Evolutionary conservation across 2,113 vertebrate genomes (phyloP), one percentile per base, ranked within the genome.

Genomic region (Motacilla tschutschensis): DNA sequence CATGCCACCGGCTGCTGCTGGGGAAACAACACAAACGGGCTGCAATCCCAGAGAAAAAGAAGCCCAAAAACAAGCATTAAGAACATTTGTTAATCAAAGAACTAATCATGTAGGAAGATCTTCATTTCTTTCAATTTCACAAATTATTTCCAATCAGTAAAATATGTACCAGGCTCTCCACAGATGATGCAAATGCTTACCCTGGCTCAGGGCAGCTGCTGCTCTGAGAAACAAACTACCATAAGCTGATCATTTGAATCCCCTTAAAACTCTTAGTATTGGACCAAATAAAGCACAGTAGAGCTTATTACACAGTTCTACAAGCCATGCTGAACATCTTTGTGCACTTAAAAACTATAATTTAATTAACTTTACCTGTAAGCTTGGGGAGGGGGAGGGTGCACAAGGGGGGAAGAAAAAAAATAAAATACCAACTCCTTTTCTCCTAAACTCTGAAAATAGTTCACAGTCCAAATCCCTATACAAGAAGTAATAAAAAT

Each of bases 61-160:
- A 82, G 35, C 53, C 40, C 35, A 18, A 38, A 44, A 90, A 71
- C 11, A 85, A 79, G 20, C 12, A 83, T 43, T 50, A 48, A 28
- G 51, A 86, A 35, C 8, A 92, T 95, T 94, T 96, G 95, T 83
- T 95, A 95, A 93, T 63, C 95, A 96, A 96, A 96, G 54, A 65
- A 62, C 17, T 73, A 92, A 83, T 50, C 50, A 38, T 11, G 70
- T 14, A 79, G 51, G 21, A 66, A 82, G 38, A 9, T 44, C 78
- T 78, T 87, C 0, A 26, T 62, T 88, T 83, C 51, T 91, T 93
- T 93, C 43, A 64, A 84, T 87, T 78, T 80, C 67, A 51, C 10
- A 12, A 41, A 44, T 33, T 17, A 93, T 93, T 94, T 94, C 89
- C 93, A 75, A 94, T 64, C 33, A 95, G 91, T 86, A 87, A 95